A percentile compares a stretch with the other conserved stretches of the same genome.
These are phyloP conservation scores for Samia ricini DNA, from an alignment of 1,140 invertebrate genomes.

Conservation along the genomic window DNA sequence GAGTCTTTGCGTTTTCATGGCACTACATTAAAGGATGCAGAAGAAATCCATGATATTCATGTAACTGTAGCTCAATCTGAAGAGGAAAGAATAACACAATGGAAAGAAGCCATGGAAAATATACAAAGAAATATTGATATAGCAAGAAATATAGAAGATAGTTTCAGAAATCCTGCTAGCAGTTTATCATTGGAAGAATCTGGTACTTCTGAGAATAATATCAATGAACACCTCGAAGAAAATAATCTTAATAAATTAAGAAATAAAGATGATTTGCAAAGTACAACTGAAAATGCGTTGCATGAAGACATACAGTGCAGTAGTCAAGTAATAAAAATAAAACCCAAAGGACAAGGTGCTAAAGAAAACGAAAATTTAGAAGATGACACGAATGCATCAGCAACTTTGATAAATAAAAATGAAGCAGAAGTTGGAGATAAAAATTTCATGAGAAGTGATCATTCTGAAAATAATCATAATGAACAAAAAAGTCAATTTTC, in stretches of 20 bases:
- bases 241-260: too few species aligned
- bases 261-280: neutral
- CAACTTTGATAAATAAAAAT: neutral
- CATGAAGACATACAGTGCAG: too few species aligned
- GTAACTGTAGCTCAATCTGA: conserved; percentile 29
- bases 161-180: conserved; percentile 31
- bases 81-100: conserved; percentile 48
- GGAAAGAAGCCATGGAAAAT: conserved; percentile 51
- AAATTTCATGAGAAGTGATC: neutral
- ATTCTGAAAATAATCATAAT: neutral
- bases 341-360: too few species aligned
- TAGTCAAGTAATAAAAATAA: neutral
- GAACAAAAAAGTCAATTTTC: neutral
- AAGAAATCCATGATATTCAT: conserved; percentile 16
- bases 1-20: conserved; percentile 36
- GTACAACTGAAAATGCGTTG: neutral
- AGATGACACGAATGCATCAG: neutral
- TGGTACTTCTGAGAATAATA: neutral
- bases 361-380: too few species aligned
- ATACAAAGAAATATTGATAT: conserved; percentile 51
- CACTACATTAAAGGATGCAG: conserved; percentile 25
- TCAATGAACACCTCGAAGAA: neutral
- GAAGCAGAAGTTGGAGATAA: neutral
- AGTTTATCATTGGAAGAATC: neutral
- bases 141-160: conserved; percentile 55